Percentiles rank a stretch among this genome's conserved stretches.
phyloP scores from a whole-genome alignment of 2,888 invertebrate species.

The Metallyticus violacea region DNA sequence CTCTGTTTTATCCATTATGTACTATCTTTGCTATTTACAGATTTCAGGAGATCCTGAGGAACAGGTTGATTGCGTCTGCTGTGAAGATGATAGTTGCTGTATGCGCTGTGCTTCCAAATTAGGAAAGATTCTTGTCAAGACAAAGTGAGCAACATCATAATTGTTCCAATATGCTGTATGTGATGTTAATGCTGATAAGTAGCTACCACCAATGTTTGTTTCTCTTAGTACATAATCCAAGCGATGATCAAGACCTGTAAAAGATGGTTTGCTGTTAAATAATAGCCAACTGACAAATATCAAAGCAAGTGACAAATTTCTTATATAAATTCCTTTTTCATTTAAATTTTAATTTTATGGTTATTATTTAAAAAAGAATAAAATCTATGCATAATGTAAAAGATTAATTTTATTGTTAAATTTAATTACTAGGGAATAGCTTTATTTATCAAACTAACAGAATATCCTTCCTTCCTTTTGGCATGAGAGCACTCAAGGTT shows the following conservation, averaged over 20 bases:
- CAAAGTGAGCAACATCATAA: constrained; percentile 61
- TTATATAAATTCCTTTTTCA: no score
- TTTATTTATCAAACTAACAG: no score
- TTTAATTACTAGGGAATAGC: no score
- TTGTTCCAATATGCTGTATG: constrained; percentile 65
- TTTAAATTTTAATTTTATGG: no score
- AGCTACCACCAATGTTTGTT: constrained; percentile 52
- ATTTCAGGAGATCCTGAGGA: not conserved
- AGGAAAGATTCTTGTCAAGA: constrained; percentile 53
- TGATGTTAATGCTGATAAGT: constrained; percentile 58
- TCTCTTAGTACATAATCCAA: constrained; percentile 59
- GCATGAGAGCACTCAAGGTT: no score
- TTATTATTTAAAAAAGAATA: no score
- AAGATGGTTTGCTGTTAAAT: not conserved
- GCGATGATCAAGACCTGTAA: constrained; percentile 54
- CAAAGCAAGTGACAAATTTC: no score
- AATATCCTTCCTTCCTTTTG: no score
- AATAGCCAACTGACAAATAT: no score
- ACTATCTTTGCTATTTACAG: not conserved
- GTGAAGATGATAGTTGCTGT: not conserved
- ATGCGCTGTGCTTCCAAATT: constrained; percentile 42
- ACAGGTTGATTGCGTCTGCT: not conserved
- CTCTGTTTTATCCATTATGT: not conserved
- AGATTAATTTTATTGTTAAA: no score
- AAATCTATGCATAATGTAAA: no score